These are phyloP conservation scores for Psophia crepitans DNA, from an alignment of 2,113 vertebrate species.

Conservation along the genomic window DNA sequence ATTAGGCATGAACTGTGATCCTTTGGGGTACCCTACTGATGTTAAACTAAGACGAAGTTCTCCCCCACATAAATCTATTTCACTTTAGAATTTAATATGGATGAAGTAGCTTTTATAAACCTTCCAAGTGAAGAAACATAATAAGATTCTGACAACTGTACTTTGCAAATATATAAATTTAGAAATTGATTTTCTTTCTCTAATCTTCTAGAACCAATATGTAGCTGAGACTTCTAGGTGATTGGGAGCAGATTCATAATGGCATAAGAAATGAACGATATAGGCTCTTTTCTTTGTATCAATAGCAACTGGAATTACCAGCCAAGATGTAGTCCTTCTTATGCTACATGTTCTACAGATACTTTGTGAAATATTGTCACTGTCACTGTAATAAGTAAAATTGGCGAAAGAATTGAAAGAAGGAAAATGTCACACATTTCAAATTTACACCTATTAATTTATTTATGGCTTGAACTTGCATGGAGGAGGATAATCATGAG, in stretches of 20 bases:
- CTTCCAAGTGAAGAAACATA: not conserved
- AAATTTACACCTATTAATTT: not conserved
- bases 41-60: slow-evolving; percentile 13
- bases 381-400: not conserved
- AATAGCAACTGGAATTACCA: not conserved
- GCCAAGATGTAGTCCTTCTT: not conserved
- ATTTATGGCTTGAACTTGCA: not conserved
- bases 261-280: not conserved
- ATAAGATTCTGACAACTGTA: not conserved
- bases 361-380: not conserved
- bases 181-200: not conserved
- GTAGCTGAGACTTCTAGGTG: not conserved
- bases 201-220: not conserved
- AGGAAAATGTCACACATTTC: not conserved
- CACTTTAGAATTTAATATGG: slow-evolving; percentile 23
- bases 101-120: slow-evolving; percentile 24
- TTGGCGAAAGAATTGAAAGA: not conserved
- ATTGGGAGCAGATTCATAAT: not conserved
- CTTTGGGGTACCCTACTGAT: not conserved
- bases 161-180: not conserved
- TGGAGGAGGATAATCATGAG: not conserved
- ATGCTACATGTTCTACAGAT: not conserved
- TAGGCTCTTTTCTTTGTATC: not conserved
- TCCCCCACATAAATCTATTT: slow-evolving; percentile 41
- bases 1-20: slow-evolving; percentile 28